These are phyloP conservation scores for Lucilia sericata DNA, from an alignment of 1,140 invertebrate species.

Conservation along the genomic window DNA sequence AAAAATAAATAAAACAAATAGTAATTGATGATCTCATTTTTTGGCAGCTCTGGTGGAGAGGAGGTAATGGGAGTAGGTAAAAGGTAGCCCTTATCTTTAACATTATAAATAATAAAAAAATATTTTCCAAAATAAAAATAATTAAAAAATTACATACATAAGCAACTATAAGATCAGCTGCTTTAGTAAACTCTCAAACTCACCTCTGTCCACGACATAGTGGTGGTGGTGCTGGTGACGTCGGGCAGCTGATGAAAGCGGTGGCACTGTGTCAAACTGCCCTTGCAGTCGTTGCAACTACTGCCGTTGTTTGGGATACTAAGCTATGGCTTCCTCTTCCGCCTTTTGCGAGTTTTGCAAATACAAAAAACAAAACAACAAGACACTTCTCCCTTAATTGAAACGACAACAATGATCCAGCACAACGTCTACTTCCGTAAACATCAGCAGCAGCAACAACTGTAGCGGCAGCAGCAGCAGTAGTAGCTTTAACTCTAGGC, in stretches of 20 bases:
- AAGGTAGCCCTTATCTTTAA: constrained; percentile 27
- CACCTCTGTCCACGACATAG: constrained; percentile 40
- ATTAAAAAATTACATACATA: not conserved
- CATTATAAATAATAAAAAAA: not conserved
- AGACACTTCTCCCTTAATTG: constrained; percentile 38
- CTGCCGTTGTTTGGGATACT: not conserved
- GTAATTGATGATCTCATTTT: constrained; percentile 41
- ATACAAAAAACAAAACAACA: constrained; percentile 37
- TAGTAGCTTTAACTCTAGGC: not conserved
- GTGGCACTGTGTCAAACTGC: constrained; percentile 28
- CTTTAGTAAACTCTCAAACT: not conserved
- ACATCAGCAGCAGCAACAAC: constrained; percentile 32
- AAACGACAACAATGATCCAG: constrained; percentile 14
- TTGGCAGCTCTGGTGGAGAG: not conserved
- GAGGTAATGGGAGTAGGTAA: not conserved
- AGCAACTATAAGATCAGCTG: not conserved
- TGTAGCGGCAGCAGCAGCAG: not conserved
- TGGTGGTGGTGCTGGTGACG: not conserved
- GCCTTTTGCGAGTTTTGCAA: constrained; percentile 26
- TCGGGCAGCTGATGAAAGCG: constrained; percentile 25
- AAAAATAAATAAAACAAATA: constrained; percentile 21
- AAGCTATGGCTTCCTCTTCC: constrained; percentile 39
- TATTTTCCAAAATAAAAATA: not conserved
- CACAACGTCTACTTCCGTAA: constrained; percentile 32
- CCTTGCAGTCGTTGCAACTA: constrained; percentile 11